Evolutionary conservation across 2,113 vertebrate species (phyloP).

Genomic region (Ailurus styani): DNA sequence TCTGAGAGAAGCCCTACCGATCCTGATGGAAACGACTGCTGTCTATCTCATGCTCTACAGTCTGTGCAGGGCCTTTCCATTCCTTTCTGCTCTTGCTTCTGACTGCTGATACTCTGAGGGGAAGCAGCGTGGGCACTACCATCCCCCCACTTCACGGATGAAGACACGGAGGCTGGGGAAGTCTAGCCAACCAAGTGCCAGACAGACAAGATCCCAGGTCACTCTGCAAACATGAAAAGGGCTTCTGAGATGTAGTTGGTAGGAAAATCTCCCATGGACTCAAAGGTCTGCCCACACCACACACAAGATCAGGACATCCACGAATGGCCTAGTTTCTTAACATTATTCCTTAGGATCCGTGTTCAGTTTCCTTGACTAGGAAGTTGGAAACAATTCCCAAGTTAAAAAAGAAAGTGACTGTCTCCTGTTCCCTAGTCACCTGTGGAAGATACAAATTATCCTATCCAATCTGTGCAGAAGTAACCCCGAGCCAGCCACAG

Average conservation of each 20-base stretch:
- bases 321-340: neutral
- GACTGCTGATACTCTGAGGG: neutral
- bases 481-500: neutral
- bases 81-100: neutral
- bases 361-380: neutral
- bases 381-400: neutral
- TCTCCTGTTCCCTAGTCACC: neutral
- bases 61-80: neutral
- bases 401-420: neutral
- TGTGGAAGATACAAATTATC: neutral
- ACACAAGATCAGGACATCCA: no score
- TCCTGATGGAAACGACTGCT: neutral
- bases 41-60: neutral
- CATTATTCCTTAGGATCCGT: neutral
- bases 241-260: no score
- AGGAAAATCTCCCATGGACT: neutral
- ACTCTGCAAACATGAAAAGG: neutral
- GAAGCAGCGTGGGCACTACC: neutral
- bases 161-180: neutral
- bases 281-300: neutral
- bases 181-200: neutral
- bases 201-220: neutral
- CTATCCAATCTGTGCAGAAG: fast-evolving
- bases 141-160: neutral
- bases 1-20: neutral